These are phyloP conservation scores for Octodon degus DNA, from an alignment of 2,113 vertebrate species.

Conservation along the genomic window DNA sequence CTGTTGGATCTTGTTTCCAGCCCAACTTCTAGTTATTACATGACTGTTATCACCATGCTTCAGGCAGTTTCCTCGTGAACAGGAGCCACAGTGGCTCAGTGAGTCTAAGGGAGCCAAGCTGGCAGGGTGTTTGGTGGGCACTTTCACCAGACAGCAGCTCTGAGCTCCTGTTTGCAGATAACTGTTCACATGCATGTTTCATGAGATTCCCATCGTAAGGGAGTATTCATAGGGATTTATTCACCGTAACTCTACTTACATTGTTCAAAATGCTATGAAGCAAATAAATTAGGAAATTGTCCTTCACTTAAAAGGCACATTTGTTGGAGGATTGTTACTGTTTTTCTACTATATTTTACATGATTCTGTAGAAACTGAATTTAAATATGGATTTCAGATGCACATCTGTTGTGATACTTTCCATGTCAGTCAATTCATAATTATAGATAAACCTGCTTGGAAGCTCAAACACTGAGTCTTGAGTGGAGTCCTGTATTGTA, in stretches of 20 bases:
- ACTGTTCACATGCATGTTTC: fast-evolving
- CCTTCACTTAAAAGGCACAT: not conserved
- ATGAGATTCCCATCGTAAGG: not conserved
- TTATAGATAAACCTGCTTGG: not conserved
- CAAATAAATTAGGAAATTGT: not conserved
- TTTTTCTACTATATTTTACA: not conserved
- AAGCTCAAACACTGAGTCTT: not conserved
- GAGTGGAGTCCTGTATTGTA: not conserved
- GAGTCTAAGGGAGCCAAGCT: not conserved
- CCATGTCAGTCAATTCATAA: not conserved
- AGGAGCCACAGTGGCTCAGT: not conserved
- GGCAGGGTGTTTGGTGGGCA: fast-evolving
- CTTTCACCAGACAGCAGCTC: not conserved
- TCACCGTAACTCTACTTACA: not conserved
- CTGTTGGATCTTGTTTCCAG: not conserved
- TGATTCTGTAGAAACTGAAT: not conserved
- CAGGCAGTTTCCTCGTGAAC: not conserved
- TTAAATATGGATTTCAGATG: not conserved
- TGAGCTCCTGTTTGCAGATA: not conserved
- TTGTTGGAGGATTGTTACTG: not conserved
- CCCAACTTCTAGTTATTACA: not conserved
- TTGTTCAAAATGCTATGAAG: not conserved
- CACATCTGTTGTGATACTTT: not conserved
- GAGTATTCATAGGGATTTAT: not conserved
- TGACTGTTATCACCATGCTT: not conserved